Conservation (phyloP, 2,888 invertebrate species). For the Dryobotodes eremita region DNA sequence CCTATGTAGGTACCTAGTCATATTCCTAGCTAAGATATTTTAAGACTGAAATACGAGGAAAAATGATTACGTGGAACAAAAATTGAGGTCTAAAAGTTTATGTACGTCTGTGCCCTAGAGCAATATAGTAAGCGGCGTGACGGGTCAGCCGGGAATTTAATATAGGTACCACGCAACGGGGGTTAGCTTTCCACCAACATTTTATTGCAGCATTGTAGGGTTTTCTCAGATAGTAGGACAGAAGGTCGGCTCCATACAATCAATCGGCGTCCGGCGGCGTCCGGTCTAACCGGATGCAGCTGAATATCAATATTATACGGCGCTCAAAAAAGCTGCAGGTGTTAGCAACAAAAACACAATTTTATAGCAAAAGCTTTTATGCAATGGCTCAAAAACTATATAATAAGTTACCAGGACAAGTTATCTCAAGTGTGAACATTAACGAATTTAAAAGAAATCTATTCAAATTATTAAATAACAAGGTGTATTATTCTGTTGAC, state of each 20-base stretch:
- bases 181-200: constrained; percentile 56
- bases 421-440: too few relatives aligned
- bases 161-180: constrained; percentile 55
- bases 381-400: too few relatives aligned
- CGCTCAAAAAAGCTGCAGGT: too few relatives aligned
- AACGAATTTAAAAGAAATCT: too few relatives aligned
- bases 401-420: too few relatives aligned
- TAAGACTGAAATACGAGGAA: not conserved
- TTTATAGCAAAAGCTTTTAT: too few relatives aligned
- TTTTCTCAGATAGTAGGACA: constrained; percentile 5
- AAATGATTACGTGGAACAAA: not conserved
- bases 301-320: not conserved
- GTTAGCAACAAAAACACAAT: too few relatives aligned
- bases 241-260: constrained; percentile 12
- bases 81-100: constrained; percentile 22
- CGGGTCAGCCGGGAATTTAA: constrained; percentile 64
- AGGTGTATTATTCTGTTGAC: too few relatives aligned
- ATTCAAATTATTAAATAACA: too few relatives aligned
- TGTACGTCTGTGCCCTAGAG: constrained; percentile 20
- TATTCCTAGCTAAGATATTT: not conserved
- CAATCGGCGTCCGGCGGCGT: not conserved
- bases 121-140: constrained; percentile 52
- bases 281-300: not conserved
- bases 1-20: too few relatives aligned
- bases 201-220: constrained; percentile 52